phyloP scores from a whole-genome alignment of 2,797 vertebrate species.

The Astyanax mexicanus region DNA sequence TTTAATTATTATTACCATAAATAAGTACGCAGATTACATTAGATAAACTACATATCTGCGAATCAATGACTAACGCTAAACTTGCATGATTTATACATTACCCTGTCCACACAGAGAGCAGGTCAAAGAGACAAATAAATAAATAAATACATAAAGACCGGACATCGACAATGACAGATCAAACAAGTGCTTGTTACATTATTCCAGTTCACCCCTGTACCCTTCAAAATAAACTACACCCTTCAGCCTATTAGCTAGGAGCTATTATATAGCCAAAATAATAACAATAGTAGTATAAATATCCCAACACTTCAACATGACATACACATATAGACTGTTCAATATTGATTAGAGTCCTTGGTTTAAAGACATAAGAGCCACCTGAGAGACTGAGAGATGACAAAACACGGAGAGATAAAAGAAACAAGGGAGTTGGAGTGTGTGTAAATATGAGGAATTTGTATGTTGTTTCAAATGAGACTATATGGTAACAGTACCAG shows the following conservation, averaged over 20 bases:
- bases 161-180: conserved; percentile 11
- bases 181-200: neutral
- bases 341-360: conserved; percentile 25
- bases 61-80: neutral
- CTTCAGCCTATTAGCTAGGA: too few species aligned
- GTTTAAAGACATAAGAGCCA: conserved; percentile 72
- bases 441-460: neutral
- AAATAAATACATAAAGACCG: conserved; percentile 40
- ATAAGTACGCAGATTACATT: too few species aligned
- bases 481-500: neutral
- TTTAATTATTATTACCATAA: neutral
- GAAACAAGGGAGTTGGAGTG: neutral
- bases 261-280: conserved; percentile 24
- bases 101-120: neutral
- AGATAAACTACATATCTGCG: conserved; percentile 11
- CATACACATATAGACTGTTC: conserved; percentile 15
- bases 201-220: neutral
- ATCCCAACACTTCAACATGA: neutral
- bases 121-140: conserved; percentile 11
- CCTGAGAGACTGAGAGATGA: conserved; percentile 66
- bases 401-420: neutral
- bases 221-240: too few species aligned
- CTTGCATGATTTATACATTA: neutral
- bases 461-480: neutral
- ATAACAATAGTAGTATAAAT: too few species aligned